These are phyloP conservation scores for Mantis religiosa DNA, from an alignment of 2,888 invertebrate species.

Conservation along the genomic window DNA sequence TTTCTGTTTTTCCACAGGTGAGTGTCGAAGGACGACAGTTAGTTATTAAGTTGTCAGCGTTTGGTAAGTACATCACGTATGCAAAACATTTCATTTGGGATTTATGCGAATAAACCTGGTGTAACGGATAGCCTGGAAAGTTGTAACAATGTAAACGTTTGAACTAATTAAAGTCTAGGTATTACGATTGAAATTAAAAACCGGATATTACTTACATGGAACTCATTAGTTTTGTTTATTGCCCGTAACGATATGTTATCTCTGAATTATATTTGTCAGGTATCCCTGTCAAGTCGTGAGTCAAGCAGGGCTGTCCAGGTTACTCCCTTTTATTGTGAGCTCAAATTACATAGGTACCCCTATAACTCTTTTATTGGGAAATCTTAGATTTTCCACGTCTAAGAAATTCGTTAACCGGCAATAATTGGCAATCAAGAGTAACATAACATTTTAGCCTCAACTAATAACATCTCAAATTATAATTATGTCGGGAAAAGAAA, in stretches of 20 bases:
- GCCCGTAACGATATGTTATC: neutral
- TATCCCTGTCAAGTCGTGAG: no score
- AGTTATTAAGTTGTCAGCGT: neutral
- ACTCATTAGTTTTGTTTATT: neutral
- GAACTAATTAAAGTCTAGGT: neutral
- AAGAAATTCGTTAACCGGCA: no score
- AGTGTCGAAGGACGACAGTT: neutral
- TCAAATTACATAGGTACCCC: no score
- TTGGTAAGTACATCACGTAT: neutral
- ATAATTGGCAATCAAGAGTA: no score
- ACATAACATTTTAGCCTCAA: no score
- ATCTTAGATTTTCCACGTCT: no score
- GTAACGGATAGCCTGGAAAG: neutral
- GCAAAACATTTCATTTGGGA: neutral
- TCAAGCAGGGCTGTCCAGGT: no score
- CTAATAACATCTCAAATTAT: no score
- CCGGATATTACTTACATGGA: neutral
- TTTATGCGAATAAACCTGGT: neutral
- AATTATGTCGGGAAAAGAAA: no score
- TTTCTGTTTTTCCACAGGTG: neutral
- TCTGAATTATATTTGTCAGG: neutral
- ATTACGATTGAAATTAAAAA: neutral
- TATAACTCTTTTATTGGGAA: no score
- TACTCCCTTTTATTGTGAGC: no score
- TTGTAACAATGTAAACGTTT: neutral